Base-by-base conservation (phyloP, 2,797 vertebrate species). In the Falco berigora region DNA sequence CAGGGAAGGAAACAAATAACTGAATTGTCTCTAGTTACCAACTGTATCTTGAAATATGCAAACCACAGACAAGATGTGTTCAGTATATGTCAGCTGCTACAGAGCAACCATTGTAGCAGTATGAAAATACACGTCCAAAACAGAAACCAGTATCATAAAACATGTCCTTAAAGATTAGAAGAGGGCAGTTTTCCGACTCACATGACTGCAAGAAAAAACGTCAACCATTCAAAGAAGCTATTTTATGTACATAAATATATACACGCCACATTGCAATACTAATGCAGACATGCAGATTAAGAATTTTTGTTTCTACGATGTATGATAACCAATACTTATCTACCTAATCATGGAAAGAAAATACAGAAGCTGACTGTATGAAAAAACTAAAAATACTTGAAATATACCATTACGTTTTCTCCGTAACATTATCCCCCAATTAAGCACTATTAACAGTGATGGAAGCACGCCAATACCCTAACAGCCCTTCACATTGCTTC, bases 261-360 rank as follows among this genome's bases (percentile, higher is more conserved):
- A 53, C 5, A 28, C 1, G 17, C 25, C 8, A 72, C 13, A 21
- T 1, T n/a, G n/a, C 0, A 1, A 38, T 38, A 63, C 7, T 47
- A 81, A 66, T 8, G 14, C 6, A 40, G 34, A 64, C 5, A n/a
- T 0, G 21, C 12, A 85, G 86, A 85, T 32, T 8, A 46, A 40
- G 11, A 38, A 2, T 18, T 40, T 76, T 74, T 12, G 27, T n/a
- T 77, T 63, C 52, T 38, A 47, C 15, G 24, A 32, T 5, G 7
- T 44, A 67, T 2, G 8, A 38, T 38, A 58, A 76, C 11, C 4
- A 17, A 36, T 42, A 61, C 49, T 61, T 86, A 74, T 12, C 18
- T 55, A 46, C 59, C 9, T 61, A 61, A 16, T 14, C 77, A 76
- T 0, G 0, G 12, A 76, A 36, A 17, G 14, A 71, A 90, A 76